These are phyloP conservation scores for Chelonus formosanus DNA, from an alignment of 2,888 invertebrate species.

Conservation along the genomic window DNA sequence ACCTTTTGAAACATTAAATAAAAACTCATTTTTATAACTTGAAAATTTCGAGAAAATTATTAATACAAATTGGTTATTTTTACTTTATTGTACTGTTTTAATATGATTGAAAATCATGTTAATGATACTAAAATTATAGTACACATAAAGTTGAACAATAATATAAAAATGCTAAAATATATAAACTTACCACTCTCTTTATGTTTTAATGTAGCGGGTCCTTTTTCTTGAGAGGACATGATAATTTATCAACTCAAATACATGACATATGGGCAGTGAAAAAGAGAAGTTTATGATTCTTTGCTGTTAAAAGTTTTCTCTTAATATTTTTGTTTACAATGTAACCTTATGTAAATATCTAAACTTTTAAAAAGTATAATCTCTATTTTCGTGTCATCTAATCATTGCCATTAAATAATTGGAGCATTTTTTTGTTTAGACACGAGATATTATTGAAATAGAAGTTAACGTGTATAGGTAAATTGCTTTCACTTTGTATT, in stretches of 20 bases:
- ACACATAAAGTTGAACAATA: slow-evolving; percentile 13
- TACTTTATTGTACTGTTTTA: not conserved
- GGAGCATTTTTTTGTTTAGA: too few relatives aligned
- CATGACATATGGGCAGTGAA: slow-evolving; percentile 58
- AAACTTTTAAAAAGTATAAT: too few relatives aligned
- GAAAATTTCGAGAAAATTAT: not conserved
- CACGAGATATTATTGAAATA: too few relatives aligned
- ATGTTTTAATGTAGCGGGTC: slow-evolving; percentile 59
- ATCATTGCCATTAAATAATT: too few relatives aligned
- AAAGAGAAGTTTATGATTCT: too few relatives aligned
- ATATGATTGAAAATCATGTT: not conserved
- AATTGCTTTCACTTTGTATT: too few relatives aligned
- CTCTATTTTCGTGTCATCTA: too few relatives aligned
- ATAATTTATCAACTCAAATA: slow-evolving; percentile 58
- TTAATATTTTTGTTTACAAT: too few relatives aligned
- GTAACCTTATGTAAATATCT: too few relatives aligned
- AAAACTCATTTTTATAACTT: not conserved
- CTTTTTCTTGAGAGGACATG: slow-evolving; percentile 64
- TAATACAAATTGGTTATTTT: not conserved
- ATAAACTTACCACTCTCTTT: slow-evolving; percentile 56
- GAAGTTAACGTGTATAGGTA: too few relatives aligned
- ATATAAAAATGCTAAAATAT: slow-evolving; percentile 16
- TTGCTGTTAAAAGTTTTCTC: too few relatives aligned
- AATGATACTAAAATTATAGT: not conserved
- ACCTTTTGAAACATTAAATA: slow-evolving; percentile 56